Evolutionary conservation across 2,113 vertebrate genomes (phyloP), one percentile per base, ranked within the genome.

Genomic region (Strix uralensis): DNA sequence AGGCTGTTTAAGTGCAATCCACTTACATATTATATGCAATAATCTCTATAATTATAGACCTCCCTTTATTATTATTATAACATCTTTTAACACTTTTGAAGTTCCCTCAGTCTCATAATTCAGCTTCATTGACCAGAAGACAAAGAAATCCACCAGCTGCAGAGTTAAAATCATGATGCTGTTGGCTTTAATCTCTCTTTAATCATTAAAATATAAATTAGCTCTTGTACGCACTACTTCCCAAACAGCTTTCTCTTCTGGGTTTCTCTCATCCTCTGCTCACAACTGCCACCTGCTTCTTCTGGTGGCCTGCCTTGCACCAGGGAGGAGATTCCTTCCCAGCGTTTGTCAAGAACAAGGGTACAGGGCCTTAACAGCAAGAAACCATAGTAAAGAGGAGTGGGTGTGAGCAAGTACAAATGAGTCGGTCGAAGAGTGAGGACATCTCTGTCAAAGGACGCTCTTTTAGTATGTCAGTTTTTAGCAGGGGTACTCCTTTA

Each of bases 181-280:
- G 29, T 95, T 97, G 95, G 82, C 74, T 97, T 97, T 97, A 98
- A 94, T 98, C 90, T 97, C 96, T 97, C 90, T 96, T 96, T 96
- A 97, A 97, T 92, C 47, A 92, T 86, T 97, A 96, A 98, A 97
- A 98, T 96, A 97, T 95, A 98, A 98, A 98, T 97, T 96, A 97
- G 85, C 78, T 47, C 87, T 97, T 97, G 89, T 94, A 91, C 86
- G 96, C 66, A 4, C 81, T 97, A 91, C 92, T 92, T 96, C 80
- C 80, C 91, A 97, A 96, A 86, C 58, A 95, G 96, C 62, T 95
- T 97, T 97, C 96, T 96, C 87, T 92, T 94, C 92, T 92, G 94
- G 65, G 66, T 95, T 71, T 77, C 71, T 96, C 77, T 94, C 54
- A 73, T 88, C 49, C 87, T 84, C 65, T 92, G 71, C 88, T 98